These are phyloP conservation scores for Oxyteleia sp. DNA, from an alignment of 2,888 invertebrate species.

Conservation along the genomic window DNA sequence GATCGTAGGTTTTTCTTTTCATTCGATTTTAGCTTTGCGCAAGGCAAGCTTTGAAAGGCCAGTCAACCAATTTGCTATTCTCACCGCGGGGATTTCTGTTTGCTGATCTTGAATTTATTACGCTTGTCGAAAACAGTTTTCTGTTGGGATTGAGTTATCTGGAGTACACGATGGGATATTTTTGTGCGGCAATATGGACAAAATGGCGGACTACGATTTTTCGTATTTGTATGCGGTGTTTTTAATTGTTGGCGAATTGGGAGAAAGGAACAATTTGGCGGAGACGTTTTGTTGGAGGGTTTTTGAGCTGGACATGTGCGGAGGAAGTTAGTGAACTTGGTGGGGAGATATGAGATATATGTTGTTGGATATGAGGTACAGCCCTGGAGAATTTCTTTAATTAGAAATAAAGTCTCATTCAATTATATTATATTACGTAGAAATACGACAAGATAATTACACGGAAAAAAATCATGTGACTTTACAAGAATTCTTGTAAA, in stretches of 20 bases:
- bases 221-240: conserved; percentile 21
- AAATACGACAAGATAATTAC: no score
- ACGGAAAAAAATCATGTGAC: no score
- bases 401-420: no score
- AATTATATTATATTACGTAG: no score
- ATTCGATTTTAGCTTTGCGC: conserved; percentile 27
- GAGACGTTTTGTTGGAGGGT: conserved; percentile 27
- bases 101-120: conserved; percentile 61
- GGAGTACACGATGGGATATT: conserved; percentile 7
- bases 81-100: conserved; percentile 44
- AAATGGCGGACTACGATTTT: conserved; percentile 27
- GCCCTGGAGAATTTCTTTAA: no score
- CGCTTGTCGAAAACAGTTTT: conserved; percentile 59
- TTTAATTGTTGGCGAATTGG: conserved; percentile 23
- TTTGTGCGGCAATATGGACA: conserved; percentile 33
- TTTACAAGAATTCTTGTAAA: no score
- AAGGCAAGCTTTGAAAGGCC: conserved; percentile 19
- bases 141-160: conserved; percentile 50
- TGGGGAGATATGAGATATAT: no score
- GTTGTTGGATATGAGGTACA: no score
- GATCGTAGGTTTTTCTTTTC: no score
- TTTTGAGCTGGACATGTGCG: not conserved
- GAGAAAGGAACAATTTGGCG: conserved; percentile 9
- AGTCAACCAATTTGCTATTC: conserved; percentile 72
- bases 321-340: no score